Conservation (phyloP, 2,888 invertebrate genomes). For the Cerastis leucographa region DNA sequence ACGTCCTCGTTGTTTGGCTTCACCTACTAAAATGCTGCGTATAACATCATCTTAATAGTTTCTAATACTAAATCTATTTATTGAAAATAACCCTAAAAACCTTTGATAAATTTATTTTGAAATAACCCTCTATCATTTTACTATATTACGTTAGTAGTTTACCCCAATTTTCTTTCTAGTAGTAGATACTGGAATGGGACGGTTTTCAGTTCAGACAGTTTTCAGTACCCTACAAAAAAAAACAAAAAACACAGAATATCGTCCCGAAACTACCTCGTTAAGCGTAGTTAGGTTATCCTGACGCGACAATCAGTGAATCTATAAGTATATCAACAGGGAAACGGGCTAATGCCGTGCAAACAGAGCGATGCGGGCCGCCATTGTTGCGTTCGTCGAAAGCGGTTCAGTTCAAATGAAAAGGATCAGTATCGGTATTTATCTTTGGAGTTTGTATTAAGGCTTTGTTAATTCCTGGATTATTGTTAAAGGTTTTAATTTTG, state of each 20-base stretch:
- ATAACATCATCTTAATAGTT: neutral
- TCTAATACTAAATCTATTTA: neutral
- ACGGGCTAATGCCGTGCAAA: constrained; percentile 73
- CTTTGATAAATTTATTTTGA: no score
- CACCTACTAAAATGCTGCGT: no score
- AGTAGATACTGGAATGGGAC: neutral
- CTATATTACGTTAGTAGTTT: neutral
- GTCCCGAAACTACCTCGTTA: constrained; percentile 48
- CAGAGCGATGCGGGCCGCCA: constrained; percentile 69
- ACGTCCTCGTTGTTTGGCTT: neutral
- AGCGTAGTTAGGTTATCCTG: constrained; percentile 52
- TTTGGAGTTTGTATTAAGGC: constrained; percentile 50
- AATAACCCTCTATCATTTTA: neutral
- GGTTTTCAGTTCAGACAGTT: neutral
- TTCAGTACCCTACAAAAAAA: constrained; percentile 19
- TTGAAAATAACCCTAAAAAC: neutral
- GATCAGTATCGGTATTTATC: constrained; percentile 55
- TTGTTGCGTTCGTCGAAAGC: constrained; percentile 57
- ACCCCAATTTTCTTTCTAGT: neutral
- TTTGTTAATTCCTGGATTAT: constrained; percentile 56
- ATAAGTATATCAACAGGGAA: constrained; percentile 71
- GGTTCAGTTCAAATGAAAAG: constrained; percentile 53
- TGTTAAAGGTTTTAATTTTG: constrained; percentile 21
- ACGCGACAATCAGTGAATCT: constrained; percentile 73
- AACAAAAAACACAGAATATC: constrained; percentile 35